Evolutionary conservation across 2,797 vertebrate genomes (phyloP).

Genomic region (Adrianichthys oophorus): DNA sequence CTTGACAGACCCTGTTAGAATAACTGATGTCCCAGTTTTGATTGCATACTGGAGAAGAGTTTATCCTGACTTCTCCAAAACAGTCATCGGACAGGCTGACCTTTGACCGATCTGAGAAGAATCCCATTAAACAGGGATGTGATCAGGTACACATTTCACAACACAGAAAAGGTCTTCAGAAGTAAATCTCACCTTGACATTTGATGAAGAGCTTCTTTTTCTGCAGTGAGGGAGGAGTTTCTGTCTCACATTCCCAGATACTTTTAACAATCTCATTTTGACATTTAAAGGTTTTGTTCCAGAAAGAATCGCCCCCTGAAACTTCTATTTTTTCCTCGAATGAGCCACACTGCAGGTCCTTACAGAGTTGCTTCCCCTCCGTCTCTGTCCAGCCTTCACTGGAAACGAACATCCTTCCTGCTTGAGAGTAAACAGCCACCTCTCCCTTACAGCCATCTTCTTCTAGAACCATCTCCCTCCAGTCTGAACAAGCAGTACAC

Average conservation of each 20-base stretch:
- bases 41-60: neutral
- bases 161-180: neutral
- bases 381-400: no score
- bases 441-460: no score
- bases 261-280: fast-evolving
- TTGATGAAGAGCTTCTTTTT: conserved; percentile 23
- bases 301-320: neutral
- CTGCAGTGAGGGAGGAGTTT: fast-evolving
- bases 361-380: no score
- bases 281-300: conserved; percentile 41
- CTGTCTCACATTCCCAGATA: conserved; percentile 59
- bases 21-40: fast-evolving
- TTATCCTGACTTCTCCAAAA: conserved; percentile 40
- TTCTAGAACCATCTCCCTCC: no score
- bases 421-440: no score
- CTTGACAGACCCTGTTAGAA: conserved; percentile 41
- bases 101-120: neutral
- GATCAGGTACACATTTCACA: neutral
- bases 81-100: fast-evolving
- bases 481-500: no score
- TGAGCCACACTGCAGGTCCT: no score
- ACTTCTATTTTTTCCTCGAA: no score
- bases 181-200: conserved; percentile 50
- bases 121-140: neutral
- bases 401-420: no score